Evolutionary conservation across 2,888 invertebrate genomes (phyloP).

Genomic region (Eristalis intricaria): DNA sequence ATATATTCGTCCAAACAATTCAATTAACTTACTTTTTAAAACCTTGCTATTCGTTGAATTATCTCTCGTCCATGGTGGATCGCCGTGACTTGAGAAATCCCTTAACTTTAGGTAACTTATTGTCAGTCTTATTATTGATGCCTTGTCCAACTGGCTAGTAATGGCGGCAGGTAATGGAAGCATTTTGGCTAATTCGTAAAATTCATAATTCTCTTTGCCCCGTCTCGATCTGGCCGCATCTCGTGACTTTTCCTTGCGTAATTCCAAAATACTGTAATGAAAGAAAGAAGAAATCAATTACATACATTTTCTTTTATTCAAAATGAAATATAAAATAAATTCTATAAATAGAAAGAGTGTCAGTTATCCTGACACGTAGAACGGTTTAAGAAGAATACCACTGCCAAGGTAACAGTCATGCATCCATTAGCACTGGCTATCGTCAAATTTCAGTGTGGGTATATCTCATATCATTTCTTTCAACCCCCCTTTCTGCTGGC

Average conservation of each 20-base stretch:
- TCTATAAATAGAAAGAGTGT: slow-evolving; percentile 48
- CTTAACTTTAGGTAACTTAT: slow-evolving; percentile 97
- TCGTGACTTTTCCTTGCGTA: slow-evolving; percentile 95
- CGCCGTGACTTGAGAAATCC: slow-evolving; percentile 97
- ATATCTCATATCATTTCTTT: slow-evolving; percentile 1
- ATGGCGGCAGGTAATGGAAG: slow-evolving; percentile 94
- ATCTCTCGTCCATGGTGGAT: slow-evolving; percentile 96
- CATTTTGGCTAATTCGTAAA: slow-evolving; percentile 98
- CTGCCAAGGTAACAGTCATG: neutral
- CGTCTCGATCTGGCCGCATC: slow-evolving; percentile 95
- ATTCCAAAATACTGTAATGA: slow-evolving; percentile 91
- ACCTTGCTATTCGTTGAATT: slow-evolving; percentile 89
- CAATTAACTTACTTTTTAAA: slow-evolving; percentile 87
- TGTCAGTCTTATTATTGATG: slow-evolving; percentile 97
- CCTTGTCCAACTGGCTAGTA: slow-evolving; percentile 96
- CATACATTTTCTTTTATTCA: neutral
- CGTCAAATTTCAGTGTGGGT: slow-evolving; percentile 6
- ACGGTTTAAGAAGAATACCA: neutral
- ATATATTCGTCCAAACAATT: neutral
- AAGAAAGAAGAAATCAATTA: slow-evolving; percentile 36
- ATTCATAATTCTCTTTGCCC: slow-evolving; percentile 97
- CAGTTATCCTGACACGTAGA: slow-evolving; percentile 14
- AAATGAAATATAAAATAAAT: neutral
- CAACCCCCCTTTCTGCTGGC: slow-evolving; percentile 64
- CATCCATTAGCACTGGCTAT: neutral